Evolutionary conservation across 2,113 vertebrate genomes (phyloP).

Genomic region (Microtus oregoni): DNA sequence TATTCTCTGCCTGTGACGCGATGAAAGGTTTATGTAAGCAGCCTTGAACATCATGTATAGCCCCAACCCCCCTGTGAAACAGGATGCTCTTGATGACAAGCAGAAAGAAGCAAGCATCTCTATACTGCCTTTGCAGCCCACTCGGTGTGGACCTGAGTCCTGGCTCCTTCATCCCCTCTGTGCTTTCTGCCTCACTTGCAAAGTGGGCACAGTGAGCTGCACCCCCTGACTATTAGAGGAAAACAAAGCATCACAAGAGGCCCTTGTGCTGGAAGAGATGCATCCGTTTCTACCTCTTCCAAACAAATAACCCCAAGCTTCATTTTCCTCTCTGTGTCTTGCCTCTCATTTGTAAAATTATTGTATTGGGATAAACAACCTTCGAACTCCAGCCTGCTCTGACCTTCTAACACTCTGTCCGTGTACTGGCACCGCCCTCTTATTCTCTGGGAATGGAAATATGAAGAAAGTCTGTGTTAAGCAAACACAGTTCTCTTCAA

Average conservation of each 20-base stretch:
- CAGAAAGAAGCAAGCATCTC: not conserved
- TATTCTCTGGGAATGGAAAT: not conserved
- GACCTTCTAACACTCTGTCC: not conserved
- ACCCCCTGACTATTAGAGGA: not conserved
- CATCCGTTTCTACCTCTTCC: not conserved
- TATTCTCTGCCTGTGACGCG: not conserved
- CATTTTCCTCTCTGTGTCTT: not conserved
- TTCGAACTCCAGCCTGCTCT: not conserved
- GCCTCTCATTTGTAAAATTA: slow-evolving; percentile 52
- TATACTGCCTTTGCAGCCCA: not conserved
- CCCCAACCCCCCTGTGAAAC: not conserved
- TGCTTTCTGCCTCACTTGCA: not conserved
- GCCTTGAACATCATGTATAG: slow-evolving; percentile 37
- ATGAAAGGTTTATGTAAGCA: slow-evolving; percentile 41
- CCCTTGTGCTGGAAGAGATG: not conserved
- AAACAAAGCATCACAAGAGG: not conserved
- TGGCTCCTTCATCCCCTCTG: not conserved
- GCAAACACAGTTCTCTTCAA: slow-evolving; percentile 19
- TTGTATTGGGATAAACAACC: not conserved
- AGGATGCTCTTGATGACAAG: not conserved
- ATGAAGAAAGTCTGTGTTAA: not conserved
- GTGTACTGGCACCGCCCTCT: not conserved
- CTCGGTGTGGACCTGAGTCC: not conserved
- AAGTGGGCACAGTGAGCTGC: not conserved
- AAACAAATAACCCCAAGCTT: not conserved